Evolutionary conservation across 2,888 invertebrate genomes (phyloP).

Genomic region (Dinocampus coccinellae): DNA sequence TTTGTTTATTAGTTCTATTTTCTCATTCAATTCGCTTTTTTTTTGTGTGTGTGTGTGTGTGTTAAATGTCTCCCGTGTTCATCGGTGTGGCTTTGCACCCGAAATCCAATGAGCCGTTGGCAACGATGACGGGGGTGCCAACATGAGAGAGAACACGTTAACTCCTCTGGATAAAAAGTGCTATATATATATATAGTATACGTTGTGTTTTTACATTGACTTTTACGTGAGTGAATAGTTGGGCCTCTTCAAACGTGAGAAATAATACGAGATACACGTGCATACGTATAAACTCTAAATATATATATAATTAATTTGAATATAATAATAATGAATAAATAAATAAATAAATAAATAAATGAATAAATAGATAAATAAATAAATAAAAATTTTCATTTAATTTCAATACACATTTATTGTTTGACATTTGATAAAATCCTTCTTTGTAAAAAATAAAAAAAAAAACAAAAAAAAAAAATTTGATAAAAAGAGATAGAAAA

Average conservation of each 20-base stretch:
- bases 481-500: no score
- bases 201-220: neutral
- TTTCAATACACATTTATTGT: no score
- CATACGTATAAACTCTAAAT: no score
- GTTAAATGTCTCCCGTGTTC: neutral
- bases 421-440: no score
- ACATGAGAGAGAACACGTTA: neutral
- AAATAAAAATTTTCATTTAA: no score
- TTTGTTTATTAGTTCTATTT: neutral
- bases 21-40: neutral
- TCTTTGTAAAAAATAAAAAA: no score
- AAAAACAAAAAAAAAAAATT: no score
- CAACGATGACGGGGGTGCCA: neutral
- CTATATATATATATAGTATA: neutral
- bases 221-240: neutral
- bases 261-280: neutral
- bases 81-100: slow-evolving; percentile 14
- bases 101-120: slow-evolving; percentile 22
- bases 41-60: neutral
- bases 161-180: neutral
- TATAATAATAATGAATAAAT: no score
- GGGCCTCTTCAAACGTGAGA: neutral
- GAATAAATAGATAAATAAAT: no score
- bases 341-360: no score
- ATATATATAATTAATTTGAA: no score